These are phyloP conservation scores for Amyelois transitella DNA, from an alignment of 1,140 invertebrate species.

Conservation along the genomic window DNA sequence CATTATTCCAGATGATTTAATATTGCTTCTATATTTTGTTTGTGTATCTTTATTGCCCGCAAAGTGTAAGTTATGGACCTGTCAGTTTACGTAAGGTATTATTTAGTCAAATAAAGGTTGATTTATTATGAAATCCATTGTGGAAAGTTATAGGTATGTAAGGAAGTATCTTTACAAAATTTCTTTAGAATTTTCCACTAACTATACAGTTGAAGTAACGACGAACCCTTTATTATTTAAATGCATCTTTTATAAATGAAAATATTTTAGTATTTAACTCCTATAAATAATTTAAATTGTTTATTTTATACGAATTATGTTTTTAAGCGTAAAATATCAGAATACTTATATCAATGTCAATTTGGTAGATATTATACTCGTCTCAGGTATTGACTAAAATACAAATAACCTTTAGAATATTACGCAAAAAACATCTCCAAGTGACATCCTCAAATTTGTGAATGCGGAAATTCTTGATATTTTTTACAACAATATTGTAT, in stretches of 20 bases:
- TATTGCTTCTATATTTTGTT: not conserved
- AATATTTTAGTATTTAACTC: no score
- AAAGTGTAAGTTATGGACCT: not conserved
- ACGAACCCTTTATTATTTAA: not conserved
- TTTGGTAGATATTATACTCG: not conserved
- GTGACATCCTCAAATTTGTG: slow-evolving; percentile 16
- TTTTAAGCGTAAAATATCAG: no score
- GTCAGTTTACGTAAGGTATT: not conserved
- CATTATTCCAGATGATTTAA: slow-evolving; percentile 4
- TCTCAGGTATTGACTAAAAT: not conserved
- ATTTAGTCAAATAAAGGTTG: not conserved
- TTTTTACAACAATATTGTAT: slow-evolving; percentile 18
- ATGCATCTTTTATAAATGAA: not conserved
- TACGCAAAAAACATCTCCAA: slow-evolving; percentile 2
- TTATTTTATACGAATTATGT: no score
- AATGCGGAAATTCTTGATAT: slow-evolving; percentile 24
- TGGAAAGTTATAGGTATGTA: not conserved
- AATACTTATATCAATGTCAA: not conserved
- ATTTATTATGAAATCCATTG: not conserved
- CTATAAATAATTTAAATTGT: no score
- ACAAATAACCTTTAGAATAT: not conserved
- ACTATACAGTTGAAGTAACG: not conserved
- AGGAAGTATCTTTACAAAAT: not conserved
- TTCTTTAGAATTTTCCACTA: not conserved
- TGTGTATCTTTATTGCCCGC: not conserved